phyloP scores from a whole-genome alignment of 2,113 vertebrate genomes.

The Cinclus cinclus region DNA sequence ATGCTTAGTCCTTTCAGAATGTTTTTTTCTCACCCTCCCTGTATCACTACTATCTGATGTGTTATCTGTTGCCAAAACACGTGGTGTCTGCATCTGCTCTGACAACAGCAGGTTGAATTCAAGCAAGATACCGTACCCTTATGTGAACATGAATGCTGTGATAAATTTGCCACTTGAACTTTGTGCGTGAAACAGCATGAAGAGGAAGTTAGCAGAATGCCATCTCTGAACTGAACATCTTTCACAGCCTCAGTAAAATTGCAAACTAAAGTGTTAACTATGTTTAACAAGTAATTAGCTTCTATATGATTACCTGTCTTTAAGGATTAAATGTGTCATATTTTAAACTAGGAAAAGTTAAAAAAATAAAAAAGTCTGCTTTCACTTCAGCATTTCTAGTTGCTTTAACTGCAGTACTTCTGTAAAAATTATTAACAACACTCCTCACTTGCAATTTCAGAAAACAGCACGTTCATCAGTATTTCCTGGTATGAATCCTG shows the following conservation, averaged over 20 bases:
- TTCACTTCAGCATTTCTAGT: background rate
- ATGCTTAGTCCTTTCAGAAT: conserved; percentile 37
- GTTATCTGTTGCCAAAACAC: conserved; percentile 40
- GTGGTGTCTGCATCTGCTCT: conserved; percentile 56
- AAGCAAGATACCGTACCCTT: conserved; percentile 27
- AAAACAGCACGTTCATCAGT: background rate
- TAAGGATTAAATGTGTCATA: background rate
- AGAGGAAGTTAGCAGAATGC: conserved; percentile 24
- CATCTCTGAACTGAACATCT: background rate
- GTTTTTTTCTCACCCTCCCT: conserved; percentile 37
- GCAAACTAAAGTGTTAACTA: background rate
- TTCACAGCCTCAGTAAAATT: background rate
- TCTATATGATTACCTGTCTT: background rate
- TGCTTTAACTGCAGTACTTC: background rate
- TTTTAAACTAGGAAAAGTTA: background rate
- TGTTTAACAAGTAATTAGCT: conserved; percentile 1
- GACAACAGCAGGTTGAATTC: conserved; percentile 51
- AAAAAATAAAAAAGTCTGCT: background rate
- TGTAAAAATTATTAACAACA: background rate
- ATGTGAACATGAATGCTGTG: conserved; percentile 33
- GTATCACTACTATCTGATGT: conserved; percentile 39
- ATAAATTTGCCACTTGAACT: conserved; percentile 40
- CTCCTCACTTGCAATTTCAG: background rate
- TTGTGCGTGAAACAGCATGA: background rate
- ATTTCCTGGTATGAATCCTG: background rate